Evolutionary conservation across 2,113 vertebrate species (phyloP), one percentile per base, ranked within the genome.

Genomic region (Enhydra lutris): DNA sequence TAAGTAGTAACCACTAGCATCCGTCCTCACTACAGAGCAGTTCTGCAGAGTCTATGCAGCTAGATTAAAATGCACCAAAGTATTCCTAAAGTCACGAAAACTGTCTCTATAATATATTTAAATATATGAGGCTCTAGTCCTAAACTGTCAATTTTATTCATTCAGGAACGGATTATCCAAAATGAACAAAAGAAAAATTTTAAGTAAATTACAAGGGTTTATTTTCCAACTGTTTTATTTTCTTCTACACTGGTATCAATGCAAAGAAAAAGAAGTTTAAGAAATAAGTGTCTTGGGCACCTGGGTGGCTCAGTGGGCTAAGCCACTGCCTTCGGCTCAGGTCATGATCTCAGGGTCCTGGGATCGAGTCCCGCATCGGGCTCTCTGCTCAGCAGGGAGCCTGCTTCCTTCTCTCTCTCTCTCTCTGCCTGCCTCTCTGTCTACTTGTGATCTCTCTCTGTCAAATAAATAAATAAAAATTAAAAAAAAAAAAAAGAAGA

Each of bases 181-280:
- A 85, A 63, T 42, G n/a, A 84, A 92, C 57, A 91, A 89, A 73
- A 79, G 39, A 69, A 84, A 42, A 24, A 29, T 50, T 93, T 18
- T 6, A 91, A 89, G 34, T 67, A 69, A 23, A 79, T 36, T 80
- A 85, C 23, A 63, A 73, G 23, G 9, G 76, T 69, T 94, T 67
- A 55, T 57, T 93, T 93, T 63, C 86, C 45, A 91, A 89, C 73
- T 47, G 55, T 90, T 93, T 84, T 69, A 89, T 76, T 97, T 87
- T 83, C 92, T 92, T 63, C 76, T 94, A 76, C 1, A 76, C 47
- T 74, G 4, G 55, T 18, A 1, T 89, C 71, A 65, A 42, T 76
- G 36, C 52, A 69, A 73, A 86, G 47, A 11, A 39, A 86, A 81
- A 81, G 21, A n/a, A 78, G 6, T 47, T 57, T 79, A 93, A 82